Evolutionary conservation across 2,888 invertebrate genomes (phyloP).

Genomic region (Silvanus unidentatus): DNA sequence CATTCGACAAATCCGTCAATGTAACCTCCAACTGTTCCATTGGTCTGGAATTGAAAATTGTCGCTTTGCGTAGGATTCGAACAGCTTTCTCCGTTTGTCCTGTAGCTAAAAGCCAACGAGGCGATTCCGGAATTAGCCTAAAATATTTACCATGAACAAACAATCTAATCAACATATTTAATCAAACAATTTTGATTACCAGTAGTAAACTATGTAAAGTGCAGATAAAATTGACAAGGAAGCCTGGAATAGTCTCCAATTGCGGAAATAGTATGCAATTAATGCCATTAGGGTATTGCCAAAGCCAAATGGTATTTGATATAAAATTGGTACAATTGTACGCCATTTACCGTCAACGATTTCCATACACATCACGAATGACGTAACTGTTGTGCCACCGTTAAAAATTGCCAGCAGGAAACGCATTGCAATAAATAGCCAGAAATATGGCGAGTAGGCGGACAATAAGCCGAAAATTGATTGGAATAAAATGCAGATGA

Average conservation of each 20-base stretch:
- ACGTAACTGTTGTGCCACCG: slow-evolving; percentile 59
- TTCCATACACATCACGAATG: slow-evolving; percentile 63
- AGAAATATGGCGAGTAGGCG: slow-evolving; percentile 52
- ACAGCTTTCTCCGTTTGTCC: slow-evolving; percentile 50
- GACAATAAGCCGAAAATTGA: slow-evolving; percentile 49
- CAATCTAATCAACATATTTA: slow-evolving; percentile 9
- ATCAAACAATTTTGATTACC: slow-evolving; percentile 38
- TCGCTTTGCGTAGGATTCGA: slow-evolving; percentile 42
- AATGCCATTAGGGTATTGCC: slow-evolving; percentile 55
- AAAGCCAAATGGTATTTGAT: slow-evolving; percentile 58
- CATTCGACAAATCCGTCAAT: slow-evolving; percentile 21
- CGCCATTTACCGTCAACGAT: slow-evolving; percentile 58
- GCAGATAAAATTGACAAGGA: slow-evolving; percentile 50
- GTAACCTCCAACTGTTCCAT: slow-evolving; percentile 17
- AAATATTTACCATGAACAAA: no score
- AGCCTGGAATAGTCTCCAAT: slow-evolving; percentile 58
- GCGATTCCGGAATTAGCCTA: slow-evolving; percentile 56
- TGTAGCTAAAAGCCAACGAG: slow-evolving; percentile 56
- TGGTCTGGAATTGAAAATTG: slow-evolving; percentile 34
- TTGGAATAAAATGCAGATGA: slow-evolving; percentile 53
- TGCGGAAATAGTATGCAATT: slow-evolving; percentile 53
- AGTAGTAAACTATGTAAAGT: slow-evolving; percentile 48
- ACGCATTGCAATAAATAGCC: slow-evolving; percentile 51
- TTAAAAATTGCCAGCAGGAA: slow-evolving; percentile 55
- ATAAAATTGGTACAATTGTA: slow-evolving; percentile 55